Base-by-base conservation (phyloP, 2,888 invertebrate genomes). In the Eueremaeus valkanovi region DNA sequence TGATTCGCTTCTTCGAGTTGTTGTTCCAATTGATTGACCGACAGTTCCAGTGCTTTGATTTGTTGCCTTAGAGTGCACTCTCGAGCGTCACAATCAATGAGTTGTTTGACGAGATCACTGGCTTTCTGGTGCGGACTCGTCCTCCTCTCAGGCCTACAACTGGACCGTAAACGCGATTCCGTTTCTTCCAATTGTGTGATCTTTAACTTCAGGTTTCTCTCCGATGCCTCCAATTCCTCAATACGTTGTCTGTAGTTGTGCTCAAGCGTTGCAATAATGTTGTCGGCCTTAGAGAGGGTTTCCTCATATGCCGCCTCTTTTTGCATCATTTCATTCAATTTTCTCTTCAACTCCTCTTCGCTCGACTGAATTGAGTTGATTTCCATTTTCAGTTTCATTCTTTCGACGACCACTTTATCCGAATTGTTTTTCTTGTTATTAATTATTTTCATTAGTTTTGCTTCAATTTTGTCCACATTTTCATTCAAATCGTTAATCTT, bases 331-430 rank as follows among this genome's bases (percentile, higher is more conserved):
- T 78, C 78, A 27, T 75, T 75, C 18, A 79, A 55, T 76, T 77
- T 76, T 29, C 76, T 78, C 49, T 76, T 78, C 78, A 78, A 81
- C 80, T 81, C 87, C 81, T 87, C 87, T 66, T 78, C 78, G 6
- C 76, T 75, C 66, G 70, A 58, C 13, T 77, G 75, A 16, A 76
- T 33, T 36, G 66, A 66, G 18, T 76, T 77, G 2, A 68, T 40
- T 9, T 76, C 58, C 40, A 75, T 74, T 29, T 76, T 74, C 3
- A 75, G 51, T 21, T 77, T 33, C 33, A 72, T 68, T 21, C 76
- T 74, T 72, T 79, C 78, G 21, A 73, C 66, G 31, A 77, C 75
- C 16, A 79, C 49, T 33, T 77, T 68, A 2, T 75, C 42, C 36
- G 6, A 78, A 45, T 77, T 31, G 9, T 18, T 74, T 61, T 79